A percentile compares a stretch with the other conserved stretches of the same genome.
phyloP scores from a whole-genome alignment of 2,797 vertebrate species.

The Paedocypris micromegethes region DNA sequence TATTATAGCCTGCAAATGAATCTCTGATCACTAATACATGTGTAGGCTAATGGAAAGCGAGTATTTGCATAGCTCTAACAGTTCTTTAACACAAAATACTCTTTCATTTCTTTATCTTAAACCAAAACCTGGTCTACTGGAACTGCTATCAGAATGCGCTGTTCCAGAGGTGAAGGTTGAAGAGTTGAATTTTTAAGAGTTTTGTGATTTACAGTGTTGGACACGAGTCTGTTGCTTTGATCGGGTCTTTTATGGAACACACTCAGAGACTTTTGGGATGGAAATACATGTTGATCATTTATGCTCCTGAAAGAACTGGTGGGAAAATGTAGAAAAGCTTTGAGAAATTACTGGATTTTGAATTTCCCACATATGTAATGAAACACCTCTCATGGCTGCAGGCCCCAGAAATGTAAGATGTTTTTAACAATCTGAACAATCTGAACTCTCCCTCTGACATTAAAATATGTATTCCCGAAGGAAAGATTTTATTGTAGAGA shows the following conservation, averaged over 20 bases:
- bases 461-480: no score
- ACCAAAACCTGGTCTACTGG: slow-evolving; percentile 1
- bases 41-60: slow-evolving; percentile 10
- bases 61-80: slow-evolving; percentile 26
- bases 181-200: slow-evolving; percentile 2
- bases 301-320: slow-evolving; percentile 19
- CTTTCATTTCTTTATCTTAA: slow-evolving; percentile 8
- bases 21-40: slow-evolving; percentile 19
- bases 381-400: slow-evolving; percentile 39
- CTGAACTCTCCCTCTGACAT: not conserved
- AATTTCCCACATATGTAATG: slow-evolving; percentile 36
- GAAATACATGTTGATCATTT: slow-evolving; percentile 34
- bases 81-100: slow-evolving; percentile 7
- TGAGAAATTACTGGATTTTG: slow-evolving; percentile 24
- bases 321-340: slow-evolving; percentile 33
- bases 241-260: slow-evolving; percentile 6
- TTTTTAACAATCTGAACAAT: slow-evolving; percentile 26
- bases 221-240: slow-evolving; percentile 21
- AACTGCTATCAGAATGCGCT: slow-evolving; percentile 14
- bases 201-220: slow-evolving; percentile 34
- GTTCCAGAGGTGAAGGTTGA: slow-evolving; percentile 3
- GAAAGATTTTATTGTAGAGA: no score
- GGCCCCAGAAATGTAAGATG: slow-evolving; percentile 37
- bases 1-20: slow-evolving; percentile 13
- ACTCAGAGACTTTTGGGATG: slow-evolving; percentile 16